Evolutionary conservation across 2,888 invertebrate species (phyloP), one percentile per base, ranked within the genome.

Genomic region (Zele albiditarsus): DNA sequence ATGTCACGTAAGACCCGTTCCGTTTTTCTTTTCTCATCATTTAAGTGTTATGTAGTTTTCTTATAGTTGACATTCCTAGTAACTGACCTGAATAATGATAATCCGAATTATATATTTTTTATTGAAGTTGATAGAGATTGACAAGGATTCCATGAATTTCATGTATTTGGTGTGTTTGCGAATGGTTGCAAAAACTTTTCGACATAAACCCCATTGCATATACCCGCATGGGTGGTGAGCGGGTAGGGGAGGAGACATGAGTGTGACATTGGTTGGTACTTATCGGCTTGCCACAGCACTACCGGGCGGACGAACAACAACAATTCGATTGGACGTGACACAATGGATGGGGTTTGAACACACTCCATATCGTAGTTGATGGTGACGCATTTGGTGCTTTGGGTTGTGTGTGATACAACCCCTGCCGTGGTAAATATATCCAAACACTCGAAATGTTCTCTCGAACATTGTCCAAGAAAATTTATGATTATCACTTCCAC

Each of bases 251-350:
- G 27, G 23, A 42, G 60, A 71, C 70, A 71, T 62, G 60, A 53
- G 53, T 53, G n/a, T 20, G 63, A 31, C 63, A 12, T 31, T 63
- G 20, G 33, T 57, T 66, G 66, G 66, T 57, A 72, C 66, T 72
- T 72, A 72, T 72, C 66, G 66, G 72, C 65, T 63, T 23, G 65
- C 66, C 66, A 72, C 72, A 72, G 72, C 57, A 72, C 49, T 46
- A 62, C 71, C 63, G 20, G 12, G 25, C 33, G n/a, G 46, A 60
- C 68, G 63, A 74, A 62, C 49, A 74, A 49, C 68, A 62, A 60
- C 63, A 69, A 74, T 74, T 74, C 69, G 49, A 69, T 69, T 69
- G 31, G 68, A 57, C 33, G 42, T n/a, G 33, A 69, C 31, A 53
- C 73, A 73, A 69, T 74, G 53, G 49, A 53, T 49, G 49, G 2